phyloP scores from a whole-genome alignment of 2,797 vertebrate species.

The Sebastolobus alascanus region DNA sequence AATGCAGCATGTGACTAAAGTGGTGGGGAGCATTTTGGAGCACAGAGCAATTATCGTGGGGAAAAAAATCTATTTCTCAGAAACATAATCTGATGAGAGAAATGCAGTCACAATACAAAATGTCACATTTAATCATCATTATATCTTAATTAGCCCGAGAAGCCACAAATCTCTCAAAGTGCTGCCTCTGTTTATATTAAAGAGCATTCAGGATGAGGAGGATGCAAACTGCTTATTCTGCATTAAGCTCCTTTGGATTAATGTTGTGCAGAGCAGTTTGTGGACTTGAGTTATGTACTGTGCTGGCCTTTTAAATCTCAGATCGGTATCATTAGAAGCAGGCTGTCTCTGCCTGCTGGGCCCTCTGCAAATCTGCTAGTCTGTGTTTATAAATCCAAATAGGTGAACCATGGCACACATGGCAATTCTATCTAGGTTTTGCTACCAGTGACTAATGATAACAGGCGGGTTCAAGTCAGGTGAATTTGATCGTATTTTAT shows the following conservation, averaged over 20 bases:
- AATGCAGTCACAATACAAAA: conserved; percentile 70
- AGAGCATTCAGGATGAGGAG: conserved; percentile 35
- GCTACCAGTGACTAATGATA: conserved; percentile 25
- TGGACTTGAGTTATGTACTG: conserved; percentile 68
- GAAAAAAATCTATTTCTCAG: conserved; percentile 63
- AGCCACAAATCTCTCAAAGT: conserved; percentile 60
- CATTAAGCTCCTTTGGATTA: conserved; percentile 61
- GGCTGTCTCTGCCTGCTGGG: conserved; percentile 39
- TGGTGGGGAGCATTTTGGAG: conserved; percentile 76
- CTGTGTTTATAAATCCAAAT: conserved; percentile 55
- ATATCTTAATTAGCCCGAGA: conserved; percentile 61
- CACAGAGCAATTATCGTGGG: conserved; percentile 67
- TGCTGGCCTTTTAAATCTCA: conserved; percentile 64
- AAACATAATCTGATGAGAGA: conserved; percentile 74
- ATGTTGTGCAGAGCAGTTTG: conserved; percentile 66
- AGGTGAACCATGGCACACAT: conserved; percentile 53
- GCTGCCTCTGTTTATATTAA: conserved; percentile 58
- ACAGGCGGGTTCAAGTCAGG: neutral
- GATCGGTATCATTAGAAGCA: conserved; percentile 61
- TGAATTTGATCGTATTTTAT: neutral
- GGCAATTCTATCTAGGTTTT: conserved; percentile 32
- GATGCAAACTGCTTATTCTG: conserved; percentile 63
- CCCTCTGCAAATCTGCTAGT: conserved; percentile 50
- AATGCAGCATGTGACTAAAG: conserved; percentile 82
- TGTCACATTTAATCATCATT: conserved; percentile 72